Percentiles rank a stretch among this genome's conserved stretches.
Evolutionary conservation across 2,888 invertebrate genomes (phyloP).

Genomic region (Colostygia pectinataria): DNA sequence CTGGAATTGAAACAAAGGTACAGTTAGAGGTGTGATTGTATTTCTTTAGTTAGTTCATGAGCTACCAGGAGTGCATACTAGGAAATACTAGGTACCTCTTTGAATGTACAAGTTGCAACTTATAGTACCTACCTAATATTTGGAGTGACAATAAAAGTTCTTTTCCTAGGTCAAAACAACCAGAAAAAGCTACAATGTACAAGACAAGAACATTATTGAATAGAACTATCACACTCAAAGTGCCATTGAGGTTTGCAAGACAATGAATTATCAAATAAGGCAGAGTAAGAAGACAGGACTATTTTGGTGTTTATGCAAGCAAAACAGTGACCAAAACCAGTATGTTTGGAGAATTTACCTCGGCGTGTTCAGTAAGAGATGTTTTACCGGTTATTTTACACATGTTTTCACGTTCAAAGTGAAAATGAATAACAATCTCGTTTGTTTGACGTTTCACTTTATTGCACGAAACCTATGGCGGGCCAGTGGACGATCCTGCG

Average conservation of each 20-base stretch:
- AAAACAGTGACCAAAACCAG: slow-evolving; percentile 1
- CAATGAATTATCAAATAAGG: slow-evolving; percentile 10
- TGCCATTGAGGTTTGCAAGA: background rate
- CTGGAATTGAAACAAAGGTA: slow-evolving; percentile 50
- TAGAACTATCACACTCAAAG: slow-evolving; percentile 13
- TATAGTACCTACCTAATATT: too few relatives aligned
- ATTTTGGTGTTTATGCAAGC: background rate
- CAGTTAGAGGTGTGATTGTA: background rate
- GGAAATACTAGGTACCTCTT: too few relatives aligned
- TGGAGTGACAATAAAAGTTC: too few relatives aligned
- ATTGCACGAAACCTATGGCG: slow-evolving; percentile 79
- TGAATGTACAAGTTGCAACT: too few relatives aligned
- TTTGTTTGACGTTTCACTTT: slow-evolving; percentile 80
- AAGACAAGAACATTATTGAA: slow-evolving; percentile 17
- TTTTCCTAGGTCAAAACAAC: too few relatives aligned
- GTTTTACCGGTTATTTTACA: slow-evolving; percentile 17
- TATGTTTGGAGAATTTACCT: slow-evolving; percentile 38
- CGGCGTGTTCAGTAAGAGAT: slow-evolving; percentile 18
- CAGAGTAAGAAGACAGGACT: background rate
- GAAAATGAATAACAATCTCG: slow-evolving; percentile 61
- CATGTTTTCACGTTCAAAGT: slow-evolving; percentile 39
- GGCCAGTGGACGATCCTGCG: slow-evolving; percentile 53
- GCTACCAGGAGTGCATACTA: background rate
- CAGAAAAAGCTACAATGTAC: slow-evolving; percentile 38
- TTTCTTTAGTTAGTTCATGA: background rate